Conservation (phyloP, 2,113 vertebrate genomes). For the Diadophis punctatus region DNA sequence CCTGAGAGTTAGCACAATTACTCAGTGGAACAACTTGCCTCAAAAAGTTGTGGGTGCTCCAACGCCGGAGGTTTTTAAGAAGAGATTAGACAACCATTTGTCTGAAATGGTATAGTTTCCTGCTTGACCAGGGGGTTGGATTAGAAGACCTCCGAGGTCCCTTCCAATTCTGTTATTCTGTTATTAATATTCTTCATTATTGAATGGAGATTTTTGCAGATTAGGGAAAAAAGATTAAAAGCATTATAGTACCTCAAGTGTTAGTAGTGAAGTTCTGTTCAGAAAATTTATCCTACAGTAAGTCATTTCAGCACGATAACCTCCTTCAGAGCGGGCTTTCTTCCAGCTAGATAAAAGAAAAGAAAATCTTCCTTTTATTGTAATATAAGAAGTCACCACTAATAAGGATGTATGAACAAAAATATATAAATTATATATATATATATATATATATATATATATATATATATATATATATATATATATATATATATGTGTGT, state of each 20-base stretch:
- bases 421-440: too few relatives aligned
- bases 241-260: slow-evolving; percentile 80
- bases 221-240: neutral
- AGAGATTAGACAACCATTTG: neutral
- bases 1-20: neutral
- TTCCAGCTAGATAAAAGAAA: slow-evolving; percentile 79
- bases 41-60: neutral
- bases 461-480: too few relatives aligned
- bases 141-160: neutral
- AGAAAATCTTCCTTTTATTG: neutral
- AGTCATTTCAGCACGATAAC: slow-evolving; percentile 76
- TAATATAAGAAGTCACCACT: neutral
- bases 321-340: slow-evolving; percentile 76
- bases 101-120: neutral
- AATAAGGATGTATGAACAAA: neutral
- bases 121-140: neutral
- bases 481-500: too few relatives aligned
- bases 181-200: neutral
- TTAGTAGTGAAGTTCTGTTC: slow-evolving; percentile 86
- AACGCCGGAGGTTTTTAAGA: neutral
- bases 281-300: slow-evolving; percentile 91
- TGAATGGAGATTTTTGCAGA: neutral
- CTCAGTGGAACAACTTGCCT: neutral
- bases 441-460: too few relatives aligned
- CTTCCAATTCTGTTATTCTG: neutral